These are phyloP conservation scores for Butorides virescens DNA, from an alignment of 2,113 vertebrate genomes.

Conservation along the genomic window DNA sequence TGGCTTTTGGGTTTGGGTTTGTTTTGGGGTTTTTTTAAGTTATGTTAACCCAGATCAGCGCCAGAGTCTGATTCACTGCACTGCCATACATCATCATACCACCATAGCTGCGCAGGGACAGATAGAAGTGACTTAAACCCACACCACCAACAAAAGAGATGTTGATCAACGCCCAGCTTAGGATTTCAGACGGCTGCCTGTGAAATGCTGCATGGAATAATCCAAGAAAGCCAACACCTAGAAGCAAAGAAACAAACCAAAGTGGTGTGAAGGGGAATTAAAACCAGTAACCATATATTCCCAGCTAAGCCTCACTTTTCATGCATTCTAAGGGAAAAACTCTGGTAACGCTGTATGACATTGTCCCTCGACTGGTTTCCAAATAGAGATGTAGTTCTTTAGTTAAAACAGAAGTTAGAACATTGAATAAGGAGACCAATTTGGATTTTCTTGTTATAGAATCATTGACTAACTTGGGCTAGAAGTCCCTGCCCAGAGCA, in stretches of 20 bases:
- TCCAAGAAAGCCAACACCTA: background rate
- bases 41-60: background rate
- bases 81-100: background rate
- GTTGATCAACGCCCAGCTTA: background rate
- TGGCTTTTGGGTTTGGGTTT: background rate
- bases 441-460: background rate
- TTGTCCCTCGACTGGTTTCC: background rate
- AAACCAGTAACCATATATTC: background rate
- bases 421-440: background rate
- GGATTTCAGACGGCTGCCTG: background rate
- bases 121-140: background rate
- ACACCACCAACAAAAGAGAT: background rate
- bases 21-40: background rate
- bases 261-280: background rate
- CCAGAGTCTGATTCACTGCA: background rate
- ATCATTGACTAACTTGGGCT: background rate
- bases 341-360: fast-evolving
- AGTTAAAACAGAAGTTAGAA: background rate
- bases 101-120: background rate
- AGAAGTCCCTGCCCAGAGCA: background rate
- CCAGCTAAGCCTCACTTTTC: background rate
- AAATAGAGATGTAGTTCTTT: background rate
- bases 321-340: background rate
- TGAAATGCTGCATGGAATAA: background rate
- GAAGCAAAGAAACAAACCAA: background rate